phyloP scores from a whole-genome alignment of 2,797 vertebrate genomes.

The Potorous gilbertii region DNA sequence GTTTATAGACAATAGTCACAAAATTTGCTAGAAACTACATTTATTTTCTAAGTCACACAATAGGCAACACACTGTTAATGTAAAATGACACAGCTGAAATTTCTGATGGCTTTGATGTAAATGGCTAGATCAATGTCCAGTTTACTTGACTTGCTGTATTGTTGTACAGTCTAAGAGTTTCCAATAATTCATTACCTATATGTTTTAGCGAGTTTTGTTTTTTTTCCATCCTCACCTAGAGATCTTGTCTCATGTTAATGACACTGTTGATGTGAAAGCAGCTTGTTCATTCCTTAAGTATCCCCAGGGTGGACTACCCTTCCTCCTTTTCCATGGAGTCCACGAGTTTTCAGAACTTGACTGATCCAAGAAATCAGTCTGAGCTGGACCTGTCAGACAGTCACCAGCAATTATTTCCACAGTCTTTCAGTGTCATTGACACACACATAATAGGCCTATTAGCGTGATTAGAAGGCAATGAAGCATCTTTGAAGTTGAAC shows the following conservation, averaged over 20 bases:
- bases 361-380: not conserved
- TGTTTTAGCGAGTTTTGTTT: not conserved
- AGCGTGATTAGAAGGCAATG: conserved; percentile 38
- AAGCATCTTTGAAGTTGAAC: not conserved
- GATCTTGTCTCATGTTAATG: not conserved
- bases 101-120: not conserved
- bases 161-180: not conserved
- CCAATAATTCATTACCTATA: not conserved
- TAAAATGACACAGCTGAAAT: not conserved
- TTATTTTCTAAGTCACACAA: not conserved
- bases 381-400: conserved; percentile 15
- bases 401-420: conserved; percentile 38
- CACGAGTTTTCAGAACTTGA: conserved; percentile 1
- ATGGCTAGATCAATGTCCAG: not conserved
- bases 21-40: not conserved
- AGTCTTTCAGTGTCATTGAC: not conserved
- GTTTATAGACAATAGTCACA: not conserved
- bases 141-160: not conserved
- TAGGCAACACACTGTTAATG: not conserved
- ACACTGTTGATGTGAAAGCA: not conserved
- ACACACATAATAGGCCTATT: not conserved
- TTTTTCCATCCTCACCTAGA: not conserved
- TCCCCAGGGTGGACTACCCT: not conserved
- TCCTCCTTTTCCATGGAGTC: not conserved
- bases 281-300: not conserved